Conservation (phyloP, 2,888 invertebrate genomes). For the Hyposoter dolosus region DNA sequence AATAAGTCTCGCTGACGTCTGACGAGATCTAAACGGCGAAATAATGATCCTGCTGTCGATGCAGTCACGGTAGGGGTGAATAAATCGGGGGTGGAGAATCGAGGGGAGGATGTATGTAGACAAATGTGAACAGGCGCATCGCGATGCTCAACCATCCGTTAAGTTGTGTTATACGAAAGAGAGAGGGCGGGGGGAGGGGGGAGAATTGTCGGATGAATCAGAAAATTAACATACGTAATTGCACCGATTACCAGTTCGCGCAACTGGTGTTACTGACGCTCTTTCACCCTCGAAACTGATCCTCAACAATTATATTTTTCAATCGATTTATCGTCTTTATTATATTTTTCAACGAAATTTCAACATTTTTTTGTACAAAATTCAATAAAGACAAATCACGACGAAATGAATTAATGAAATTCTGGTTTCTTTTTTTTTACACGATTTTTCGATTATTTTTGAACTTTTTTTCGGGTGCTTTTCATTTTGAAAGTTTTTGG, state of each 20-base stretch:
- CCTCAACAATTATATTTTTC: background rate
- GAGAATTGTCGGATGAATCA: slow-evolving; percentile 79
- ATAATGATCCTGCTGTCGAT: slow-evolving; percentile 63
- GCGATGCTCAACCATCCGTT: slow-evolving; percentile 62
- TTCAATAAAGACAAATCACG: background rate
- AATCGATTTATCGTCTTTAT: background rate
- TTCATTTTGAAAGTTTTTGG: no score
- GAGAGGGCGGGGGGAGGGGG: background rate
- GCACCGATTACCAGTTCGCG: slow-evolving; percentile 80
- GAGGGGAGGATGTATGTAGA: background rate
- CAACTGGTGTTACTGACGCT: slow-evolving; percentile 79
- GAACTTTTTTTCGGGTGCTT: no score
- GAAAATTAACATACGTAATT: slow-evolving; percentile 84
- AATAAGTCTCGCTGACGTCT: slow-evolving; percentile 24
- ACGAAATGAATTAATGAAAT: background rate
- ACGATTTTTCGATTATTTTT: background rate
- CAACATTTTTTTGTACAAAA: background rate
- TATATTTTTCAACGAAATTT: background rate
- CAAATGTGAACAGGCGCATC: slow-evolving; percentile 39
- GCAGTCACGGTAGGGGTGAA: slow-evolving; percentile 52
- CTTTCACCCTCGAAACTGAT: slow-evolving; percentile 36
- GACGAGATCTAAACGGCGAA: slow-evolving; percentile 13
- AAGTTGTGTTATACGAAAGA: slow-evolving; percentile 38
- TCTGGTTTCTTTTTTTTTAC: background rate
- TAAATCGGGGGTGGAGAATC: slow-evolving; percentile 22